phyloP scores from a whole-genome alignment of 2,797 vertebrate genomes.

The Erethizon dorsatum region DNA sequence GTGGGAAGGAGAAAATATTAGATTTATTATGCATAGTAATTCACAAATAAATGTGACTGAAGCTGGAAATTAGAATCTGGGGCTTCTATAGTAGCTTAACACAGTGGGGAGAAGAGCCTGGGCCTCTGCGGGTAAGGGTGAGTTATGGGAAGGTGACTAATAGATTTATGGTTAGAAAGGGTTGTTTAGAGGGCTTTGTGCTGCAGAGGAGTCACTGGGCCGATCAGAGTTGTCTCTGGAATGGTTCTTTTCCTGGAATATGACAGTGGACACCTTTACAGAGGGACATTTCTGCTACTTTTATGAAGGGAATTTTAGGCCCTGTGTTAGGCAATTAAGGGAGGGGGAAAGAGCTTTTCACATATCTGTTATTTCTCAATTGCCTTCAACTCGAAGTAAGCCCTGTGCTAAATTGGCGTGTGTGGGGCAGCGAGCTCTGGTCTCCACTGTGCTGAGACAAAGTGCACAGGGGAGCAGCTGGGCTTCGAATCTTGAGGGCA shows the following conservation, averaged over 20 bases:
- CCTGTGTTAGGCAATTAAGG: neutral
- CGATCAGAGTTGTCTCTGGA: neutral
- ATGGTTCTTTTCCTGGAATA: too few species aligned
- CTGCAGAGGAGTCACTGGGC: neutral
- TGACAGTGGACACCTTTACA: neutral
- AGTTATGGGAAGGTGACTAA: neutral
- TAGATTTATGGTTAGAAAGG: neutral
- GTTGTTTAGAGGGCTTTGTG: neutral
- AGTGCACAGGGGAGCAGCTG: rapidly evolving
- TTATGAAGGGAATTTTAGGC: neutral
- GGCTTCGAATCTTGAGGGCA: neutral
- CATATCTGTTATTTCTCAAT: neutral
- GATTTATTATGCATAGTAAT: neutral
- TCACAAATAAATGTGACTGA: neutral
- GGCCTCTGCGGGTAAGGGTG: neutral
- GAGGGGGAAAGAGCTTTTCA: neutral
- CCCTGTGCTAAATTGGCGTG: neutral
- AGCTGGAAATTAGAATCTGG: neutral
- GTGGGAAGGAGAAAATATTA: neutral
- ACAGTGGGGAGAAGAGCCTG: neutral
- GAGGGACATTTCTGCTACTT: neutral
- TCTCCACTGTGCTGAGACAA: neutral
- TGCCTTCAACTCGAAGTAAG: neutral
- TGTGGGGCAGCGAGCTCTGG: neutral
- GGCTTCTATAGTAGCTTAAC: neutral